Evolutionary conservation across 1,140 invertebrate genomes (phyloP).

Genomic region (Trichonephila clavata): DNA sequence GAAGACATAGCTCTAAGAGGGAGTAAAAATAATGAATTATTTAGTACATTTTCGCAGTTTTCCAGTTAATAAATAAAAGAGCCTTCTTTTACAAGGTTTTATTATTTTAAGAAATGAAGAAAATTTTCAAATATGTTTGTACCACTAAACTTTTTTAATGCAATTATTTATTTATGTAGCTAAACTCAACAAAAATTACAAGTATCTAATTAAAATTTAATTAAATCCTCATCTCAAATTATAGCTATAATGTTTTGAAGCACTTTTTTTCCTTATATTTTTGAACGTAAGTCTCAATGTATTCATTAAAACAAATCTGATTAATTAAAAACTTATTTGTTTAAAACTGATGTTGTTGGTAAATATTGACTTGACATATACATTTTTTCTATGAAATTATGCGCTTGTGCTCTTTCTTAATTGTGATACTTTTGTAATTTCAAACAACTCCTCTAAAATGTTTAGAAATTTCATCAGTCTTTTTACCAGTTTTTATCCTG

Average conservation of each 20-base stretch:
- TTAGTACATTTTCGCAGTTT: no score
- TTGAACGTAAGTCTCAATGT: background rate
- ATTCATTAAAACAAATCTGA: background rate
- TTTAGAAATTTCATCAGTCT: background rate
- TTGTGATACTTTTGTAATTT: background rate
- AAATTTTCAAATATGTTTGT: no score
- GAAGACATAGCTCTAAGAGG: no score
- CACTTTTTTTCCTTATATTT: background rate
- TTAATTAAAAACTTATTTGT: background rate
- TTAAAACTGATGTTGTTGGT: background rate
- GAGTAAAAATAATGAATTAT: no score
- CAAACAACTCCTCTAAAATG: background rate
- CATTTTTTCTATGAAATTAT: background rate
- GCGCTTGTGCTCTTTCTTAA: background rate
- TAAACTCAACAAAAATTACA: background rate
- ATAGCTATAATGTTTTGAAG: background rate
- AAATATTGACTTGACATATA: background rate
- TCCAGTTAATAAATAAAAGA: no score
- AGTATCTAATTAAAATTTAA: background rate
- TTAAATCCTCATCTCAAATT: background rate
- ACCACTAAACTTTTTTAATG: no score
- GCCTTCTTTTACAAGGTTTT: no score
- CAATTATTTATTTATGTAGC: no score
- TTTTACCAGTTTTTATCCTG: background rate
- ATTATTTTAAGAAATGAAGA: no score